Base-by-base conservation (phyloP, 2,113 vertebrate species). In the Bubalus kerabau region DNA sequence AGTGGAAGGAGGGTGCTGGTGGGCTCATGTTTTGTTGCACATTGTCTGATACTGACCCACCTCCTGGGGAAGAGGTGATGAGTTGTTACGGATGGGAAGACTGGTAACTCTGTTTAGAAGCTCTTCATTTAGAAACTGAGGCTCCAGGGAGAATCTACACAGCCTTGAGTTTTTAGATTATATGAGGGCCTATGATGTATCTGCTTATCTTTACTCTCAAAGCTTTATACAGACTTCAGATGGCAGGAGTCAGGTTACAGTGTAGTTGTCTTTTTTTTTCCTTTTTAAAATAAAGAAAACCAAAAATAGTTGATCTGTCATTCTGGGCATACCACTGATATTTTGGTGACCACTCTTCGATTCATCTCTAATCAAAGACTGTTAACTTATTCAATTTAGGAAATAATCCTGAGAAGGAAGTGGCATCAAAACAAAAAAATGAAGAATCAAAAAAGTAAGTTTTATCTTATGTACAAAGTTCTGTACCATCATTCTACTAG, bases 361-460 rank as follows among this genome's bases (percentile, higher is more conserved):
- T 46, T 90, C 48, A 78, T 80, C 60, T 84, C n/a, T 92, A 0
- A 74, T 92, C 16, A 59, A 15, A 40, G 48, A 11, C 52, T 89
- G 97, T 95, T 87, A 86, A 95, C 32, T 98, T 96, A 36, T n/a
- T 98, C 52, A 96, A 7, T 60, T 0, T 82, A 99, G 99, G 95
- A 97, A 98, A 97, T 80, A 98, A 89, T 64, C 23, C 98, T 94
- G 99, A 98, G 96, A 93, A 95, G 95, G 98, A 98, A n/a, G 98
- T 95, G 76, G 32, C 91, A 0, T 84, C 97, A 64, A 98, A 98
- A 85, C 93, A 46, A 91, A 99, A 99, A 82, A 99, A 98, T 24
- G 98, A 98, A 97, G 98, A 98, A n/a, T 96, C 97, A 11, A 98
- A 98, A 98, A 98, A 95, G 98, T 96, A 99, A 98, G 96, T 84